Evolutionary conservation across 2,797 vertebrate genomes (phyloP), one percentile per base, ranked within the genome.

Genomic region (Lateolabrax maculatus): DNA sequence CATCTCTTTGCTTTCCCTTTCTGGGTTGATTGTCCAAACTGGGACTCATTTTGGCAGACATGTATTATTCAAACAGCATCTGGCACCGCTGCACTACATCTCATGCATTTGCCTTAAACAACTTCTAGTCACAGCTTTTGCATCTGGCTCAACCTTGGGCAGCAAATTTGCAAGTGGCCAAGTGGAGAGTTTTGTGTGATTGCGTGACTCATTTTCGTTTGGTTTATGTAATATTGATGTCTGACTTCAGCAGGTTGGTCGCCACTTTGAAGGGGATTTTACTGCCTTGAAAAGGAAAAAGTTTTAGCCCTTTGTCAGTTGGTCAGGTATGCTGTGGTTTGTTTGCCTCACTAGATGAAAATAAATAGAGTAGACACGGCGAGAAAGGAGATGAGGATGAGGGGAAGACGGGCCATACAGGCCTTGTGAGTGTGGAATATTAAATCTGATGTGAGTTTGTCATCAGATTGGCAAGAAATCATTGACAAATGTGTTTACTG

Each of bases 401-500:
- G 34, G 52, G 25, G 27, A 21, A 16, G 60, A 6, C 0, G 13
- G n/a, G 46, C 18, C 9, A 44, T 25, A 27, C 6, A 21, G 19
- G 65, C 62, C 51, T 52, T 25, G 48, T 43, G 55, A 49, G 44
- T 57, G 70, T 62, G 66, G 65, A 84, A 83, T 85, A 84, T 86
- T 72, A 86, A 84, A 87, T 85, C 72, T 82, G 71, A 84, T 75
- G 79, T 13, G 36, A 83, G 68, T 84, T 84, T 87, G 74, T 81
- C 72, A 61, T 89, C 77, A 75, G 88, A 92, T 89, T 86, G 85
- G 71, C 86, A 85, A 81, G 81, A 92, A 89, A 88, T 90, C 85
- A 82, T 81, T 86, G 91, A 91, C 81, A 76, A 92, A 90, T 87
- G 81, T 92, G 88, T 94, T 93, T 91, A 86, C 87, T 56, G 48